Evolutionary conservation across 2,888 invertebrate genomes (phyloP), one percentile per base, ranked within the genome.

Genomic region (Orthosia incerta): DNA sequence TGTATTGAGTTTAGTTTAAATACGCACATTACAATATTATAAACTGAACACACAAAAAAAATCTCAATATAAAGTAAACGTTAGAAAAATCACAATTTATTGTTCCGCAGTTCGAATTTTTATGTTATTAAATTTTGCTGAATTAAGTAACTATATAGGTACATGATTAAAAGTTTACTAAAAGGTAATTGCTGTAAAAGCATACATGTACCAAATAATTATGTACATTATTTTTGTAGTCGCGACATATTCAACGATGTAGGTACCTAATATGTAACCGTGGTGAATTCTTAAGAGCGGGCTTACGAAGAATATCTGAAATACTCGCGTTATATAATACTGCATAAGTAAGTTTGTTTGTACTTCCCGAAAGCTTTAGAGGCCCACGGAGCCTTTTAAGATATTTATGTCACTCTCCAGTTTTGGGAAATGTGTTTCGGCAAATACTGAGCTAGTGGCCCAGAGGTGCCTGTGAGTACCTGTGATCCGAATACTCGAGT

Each of bases 401-500:
- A 87, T 87, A 88, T 90, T 89, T 89, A 87, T 86, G 84, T 84
- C 87, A 86, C 76, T 80, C 80, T 74, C 71, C 84, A 83, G 75
- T 82, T 76, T 80, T 64, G 60, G 70, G 67, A 82, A 84, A 81
- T 71, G 69, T 76, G 66, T 80, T 71, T 63, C 45, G 20, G 51
- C 13, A 76, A 82, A 80, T 71, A 74, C 70, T 71, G 59, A 71
- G 67, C 26, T 74, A 63, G 62, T 51, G 62, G 61, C 60, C 67
- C 61, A 51, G n/a, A 57, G 74, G 63, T 5, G 48, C 31, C 51
- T 26, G 9, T 69, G 20, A 79, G 62, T 84, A 69, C 31, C 20
- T 65, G 64, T 55, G 31, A 64, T 65, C 61, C 18, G 60, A 26
- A 12, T 39, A 71, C 53, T 74, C 18, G 51, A 51, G 61, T 50